Conservation (phyloP, 2,113 vertebrate species). For the Ellobius talpinus region DNA sequence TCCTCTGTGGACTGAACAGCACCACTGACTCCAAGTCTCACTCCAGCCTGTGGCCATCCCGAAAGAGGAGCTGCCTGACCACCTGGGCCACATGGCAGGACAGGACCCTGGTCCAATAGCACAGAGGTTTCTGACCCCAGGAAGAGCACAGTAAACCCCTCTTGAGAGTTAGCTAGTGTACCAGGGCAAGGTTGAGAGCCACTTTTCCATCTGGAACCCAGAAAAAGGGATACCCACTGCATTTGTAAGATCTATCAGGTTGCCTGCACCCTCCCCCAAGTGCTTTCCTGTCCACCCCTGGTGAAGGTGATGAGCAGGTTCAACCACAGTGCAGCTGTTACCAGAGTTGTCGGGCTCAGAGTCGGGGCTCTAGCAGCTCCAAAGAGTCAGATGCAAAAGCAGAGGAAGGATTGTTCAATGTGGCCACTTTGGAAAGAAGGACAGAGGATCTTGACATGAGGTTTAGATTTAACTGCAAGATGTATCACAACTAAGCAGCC, state of each 20-base stretch:
- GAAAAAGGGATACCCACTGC: too few species aligned
- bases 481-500: neutral
- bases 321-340: too few species aligned
- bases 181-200: neutral
- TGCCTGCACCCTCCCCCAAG: neutral
- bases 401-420: neutral
- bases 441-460: neutral
- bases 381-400: neutral
- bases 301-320: neutral
- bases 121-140: too few species aligned
- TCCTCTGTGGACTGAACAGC: neutral
- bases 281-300: too few species aligned
- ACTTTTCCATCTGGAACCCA: neutral
- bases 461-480: neutral
- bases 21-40: neutral
- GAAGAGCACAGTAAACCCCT: neutral
- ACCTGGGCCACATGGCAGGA: neutral
- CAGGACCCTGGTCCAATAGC: fast-evolving
- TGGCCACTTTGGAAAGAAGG: neutral
- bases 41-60: neutral
- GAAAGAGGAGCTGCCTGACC: too few species aligned
- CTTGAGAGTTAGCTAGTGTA: neutral
- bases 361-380: neutral
- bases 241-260: neutral
- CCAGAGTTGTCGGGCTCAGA: neutral